Percentiles rank a stretch among this genome's conserved stretches.
These are phyloP conservation scores for Thecophora atra DNA, from an alignment of 2,888 invertebrate species.

Conservation along the genomic window DNA sequence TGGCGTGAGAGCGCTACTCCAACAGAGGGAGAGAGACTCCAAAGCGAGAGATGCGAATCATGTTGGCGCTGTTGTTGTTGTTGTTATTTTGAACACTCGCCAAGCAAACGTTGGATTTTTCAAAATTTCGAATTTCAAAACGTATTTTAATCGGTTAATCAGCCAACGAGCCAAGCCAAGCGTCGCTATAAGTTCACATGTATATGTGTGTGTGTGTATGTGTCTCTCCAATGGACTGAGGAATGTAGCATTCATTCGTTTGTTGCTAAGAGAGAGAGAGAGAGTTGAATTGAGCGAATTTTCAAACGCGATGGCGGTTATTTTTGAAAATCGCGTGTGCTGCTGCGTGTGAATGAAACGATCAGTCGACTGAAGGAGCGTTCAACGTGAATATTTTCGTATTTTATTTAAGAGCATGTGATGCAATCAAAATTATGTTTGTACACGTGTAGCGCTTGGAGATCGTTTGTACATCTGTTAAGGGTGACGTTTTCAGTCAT, in stretches of 20 bases:
- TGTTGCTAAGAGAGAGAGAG: neutral
- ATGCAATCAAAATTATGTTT: too few relatives aligned
- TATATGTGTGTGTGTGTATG: too few relatives aligned
- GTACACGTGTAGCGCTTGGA: too few relatives aligned
- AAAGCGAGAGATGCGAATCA: conserved; percentile 10
- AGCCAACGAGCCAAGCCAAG: neutral
- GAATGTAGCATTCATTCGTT: conserved; percentile 12
- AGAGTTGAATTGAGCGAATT: neutral
- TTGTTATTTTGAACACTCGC: neutral
- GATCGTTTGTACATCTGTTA: neutral
- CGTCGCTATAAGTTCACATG: too few relatives aligned
- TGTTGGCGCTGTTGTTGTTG: neutral
- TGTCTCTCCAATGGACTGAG: too few relatives aligned
- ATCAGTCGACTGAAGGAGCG: neutral
- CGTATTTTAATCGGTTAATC: neutral
- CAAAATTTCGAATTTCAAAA: conserved; percentile 27
- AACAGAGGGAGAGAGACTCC: neutral
- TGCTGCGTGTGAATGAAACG: neutral
- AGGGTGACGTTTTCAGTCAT: neutral
- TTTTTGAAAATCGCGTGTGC: conserved; percentile 24
- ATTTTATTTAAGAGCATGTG: too few relatives aligned
- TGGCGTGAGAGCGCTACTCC: neutral
- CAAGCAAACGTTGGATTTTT: conserved; percentile 5
- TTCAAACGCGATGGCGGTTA: neutral
- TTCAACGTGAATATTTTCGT: too few relatives aligned